Evolutionary conservation across 2,888 invertebrate genomes (phyloP).

Genomic region (Anorthoa munda): DNA sequence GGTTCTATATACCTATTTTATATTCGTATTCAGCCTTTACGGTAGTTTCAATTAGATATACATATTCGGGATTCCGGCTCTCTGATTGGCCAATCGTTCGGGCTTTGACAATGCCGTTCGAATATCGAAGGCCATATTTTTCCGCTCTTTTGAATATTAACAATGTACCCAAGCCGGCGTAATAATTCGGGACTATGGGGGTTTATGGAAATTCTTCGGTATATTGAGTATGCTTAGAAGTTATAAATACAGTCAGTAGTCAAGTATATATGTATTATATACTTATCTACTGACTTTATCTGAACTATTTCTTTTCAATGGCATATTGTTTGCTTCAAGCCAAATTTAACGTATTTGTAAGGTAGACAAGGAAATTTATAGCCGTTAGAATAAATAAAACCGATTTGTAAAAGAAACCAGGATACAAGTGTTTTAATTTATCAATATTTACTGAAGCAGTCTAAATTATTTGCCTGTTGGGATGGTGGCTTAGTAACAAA

Average conservation of each 20-base stretch:
- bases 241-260: slow-evolving; percentile 11
- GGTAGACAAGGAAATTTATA: not conserved
- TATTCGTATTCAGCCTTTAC: slow-evolving; percentile 11
- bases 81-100: slow-evolving; percentile 17
- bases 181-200: not conserved
- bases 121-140: slow-evolving; percentile 33
- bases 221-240: slow-evolving; percentile 2
- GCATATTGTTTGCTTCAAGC: not conserved
- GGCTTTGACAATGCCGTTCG: slow-evolving; percentile 16
- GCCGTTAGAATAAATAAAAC: not conserved
- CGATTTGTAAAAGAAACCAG: slow-evolving; percentile 11
- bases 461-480: not conserved
- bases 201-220: not conserved
- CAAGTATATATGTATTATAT: not conserved
- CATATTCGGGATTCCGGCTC: slow-evolving; percentile 1
- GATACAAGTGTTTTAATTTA: slow-evolving; percentile 7
- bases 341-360: not conserved
- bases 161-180: slow-evolving; percentile 14
- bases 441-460: slow-evolving; percentile 29
- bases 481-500: slow-evolving; percentile 2
- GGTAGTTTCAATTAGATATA: slow-evolving; percentile 23
- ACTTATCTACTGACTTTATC: not conserved
- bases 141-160: slow-evolving; percentile 35
- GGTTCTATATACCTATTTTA: not conserved
- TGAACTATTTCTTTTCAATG: not conserved